Conservation (phyloP, 2,797 vertebrate genomes). For the Phylloscopus collybita region DNA sequence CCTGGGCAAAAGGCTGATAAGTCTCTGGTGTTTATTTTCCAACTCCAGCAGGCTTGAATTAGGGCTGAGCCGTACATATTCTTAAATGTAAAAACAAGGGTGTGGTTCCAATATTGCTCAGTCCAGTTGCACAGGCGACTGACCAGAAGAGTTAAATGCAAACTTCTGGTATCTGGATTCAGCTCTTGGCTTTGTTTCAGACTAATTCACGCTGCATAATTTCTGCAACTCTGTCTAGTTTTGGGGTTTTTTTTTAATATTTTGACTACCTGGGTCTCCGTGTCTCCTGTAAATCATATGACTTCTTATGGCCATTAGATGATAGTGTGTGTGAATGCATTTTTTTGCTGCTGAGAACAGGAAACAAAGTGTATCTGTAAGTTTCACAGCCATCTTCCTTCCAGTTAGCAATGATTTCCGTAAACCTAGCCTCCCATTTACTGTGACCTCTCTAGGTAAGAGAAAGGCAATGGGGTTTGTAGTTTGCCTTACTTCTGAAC, state of each 20-base stretch:
- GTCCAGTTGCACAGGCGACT: neutral
- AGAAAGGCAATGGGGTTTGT: conserved; percentile 1
- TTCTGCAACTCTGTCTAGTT: neutral
- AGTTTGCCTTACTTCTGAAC: conserved; percentile 54
- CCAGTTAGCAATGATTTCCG: neutral
- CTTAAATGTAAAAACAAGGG: neutral
- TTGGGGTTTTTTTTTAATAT: too few relatives aligned
- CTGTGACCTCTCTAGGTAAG: conserved; percentile 14
- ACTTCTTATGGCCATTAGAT: neutral
- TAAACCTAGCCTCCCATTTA: neutral
- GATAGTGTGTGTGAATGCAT: neutral
- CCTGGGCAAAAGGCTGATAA: neutral
- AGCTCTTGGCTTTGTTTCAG: neutral
- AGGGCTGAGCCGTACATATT: neutral
- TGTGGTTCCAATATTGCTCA: neutral
- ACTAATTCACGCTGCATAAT: neutral
- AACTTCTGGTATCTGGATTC: neutral
- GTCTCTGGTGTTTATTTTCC: neutral
- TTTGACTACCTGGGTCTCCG: neutral
- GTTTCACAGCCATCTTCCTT: neutral
- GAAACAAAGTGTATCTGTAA: neutral
- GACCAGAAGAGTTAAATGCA: neutral
- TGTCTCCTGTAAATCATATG: neutral
- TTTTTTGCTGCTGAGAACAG: neutral
- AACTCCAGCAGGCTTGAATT: neutral